Conservation (phyloP, 2,888 invertebrate genomes). For the Hemithea aestivaria region DNA sequence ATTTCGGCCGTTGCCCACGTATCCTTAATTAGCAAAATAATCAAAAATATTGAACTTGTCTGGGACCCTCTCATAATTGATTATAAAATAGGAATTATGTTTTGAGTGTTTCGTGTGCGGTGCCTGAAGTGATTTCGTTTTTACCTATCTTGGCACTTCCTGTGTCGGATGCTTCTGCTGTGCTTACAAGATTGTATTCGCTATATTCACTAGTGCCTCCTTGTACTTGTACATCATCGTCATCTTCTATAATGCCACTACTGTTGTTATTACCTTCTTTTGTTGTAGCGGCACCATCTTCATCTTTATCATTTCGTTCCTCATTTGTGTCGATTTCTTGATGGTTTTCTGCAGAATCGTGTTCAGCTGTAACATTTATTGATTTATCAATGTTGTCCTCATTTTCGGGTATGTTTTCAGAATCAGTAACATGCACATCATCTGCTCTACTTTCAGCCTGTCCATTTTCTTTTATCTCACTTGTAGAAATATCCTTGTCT, state of each 20-base stretch:
- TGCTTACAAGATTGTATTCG: conserved; percentile 58
- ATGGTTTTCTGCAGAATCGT: conserved; percentile 10
- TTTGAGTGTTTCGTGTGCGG: conserved; percentile 64
- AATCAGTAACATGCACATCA: conserved; percentile 22
- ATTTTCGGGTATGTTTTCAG: conserved; percentile 11
- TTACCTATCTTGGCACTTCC: conserved; percentile 70
- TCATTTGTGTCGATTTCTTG: conserved; percentile 19
- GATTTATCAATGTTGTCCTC: conserved; percentile 17
- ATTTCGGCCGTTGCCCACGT: conserved; percentile 64
- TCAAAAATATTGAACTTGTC: conserved; percentile 74
- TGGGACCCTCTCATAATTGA: conserved; percentile 67
- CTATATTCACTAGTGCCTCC: conserved; percentile 66
- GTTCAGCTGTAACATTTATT: conserved; percentile 5
- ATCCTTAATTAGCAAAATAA: conserved; percentile 78
- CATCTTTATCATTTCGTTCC: conserved; percentile 18
- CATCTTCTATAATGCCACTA: conserved; percentile 68
- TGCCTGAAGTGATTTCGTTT: conserved; percentile 66
- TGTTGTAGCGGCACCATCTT: conserved; percentile 34
- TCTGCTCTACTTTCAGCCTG: conserved; percentile 9
- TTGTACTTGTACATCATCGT: conserved; percentile 76
- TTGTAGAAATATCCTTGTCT: not conserved
- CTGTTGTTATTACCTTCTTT: conserved; percentile 63
- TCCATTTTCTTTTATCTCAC: conserved; percentile 10
- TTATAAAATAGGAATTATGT: conserved; percentile 49
- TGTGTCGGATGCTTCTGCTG: conserved; percentile 57